phyloP scores from a whole-genome alignment of 1,140 invertebrate species.

The Anastatus disparis region DNA sequence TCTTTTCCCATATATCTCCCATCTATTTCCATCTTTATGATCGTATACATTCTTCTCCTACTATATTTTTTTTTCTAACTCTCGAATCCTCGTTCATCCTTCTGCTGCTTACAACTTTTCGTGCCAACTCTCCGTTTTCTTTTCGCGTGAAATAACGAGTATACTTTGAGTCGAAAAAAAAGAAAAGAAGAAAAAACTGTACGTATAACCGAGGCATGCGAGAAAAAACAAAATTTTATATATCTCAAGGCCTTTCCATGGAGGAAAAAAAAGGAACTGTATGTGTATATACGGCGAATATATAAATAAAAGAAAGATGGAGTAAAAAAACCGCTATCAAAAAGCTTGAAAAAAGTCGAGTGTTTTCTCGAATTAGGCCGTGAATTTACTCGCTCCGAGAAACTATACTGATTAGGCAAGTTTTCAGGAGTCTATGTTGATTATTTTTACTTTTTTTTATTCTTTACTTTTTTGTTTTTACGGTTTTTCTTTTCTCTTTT shows the following conservation, averaged over 20 bases:
- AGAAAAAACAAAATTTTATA: neutral
- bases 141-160: slow-evolving; percentile 50
- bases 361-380: slow-evolving; percentile 61
- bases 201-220: neutral
- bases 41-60: no score
- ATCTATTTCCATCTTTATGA: no score
- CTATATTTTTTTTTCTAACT: no score
- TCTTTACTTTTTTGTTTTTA: neutral
- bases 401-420: slow-evolving; percentile 54
- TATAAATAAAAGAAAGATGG: neutral
- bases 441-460: slow-evolving; percentile 30
- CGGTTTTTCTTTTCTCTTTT: neutral
- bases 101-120: neutral
- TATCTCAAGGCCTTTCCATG: no score
- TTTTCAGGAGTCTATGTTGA: no score
- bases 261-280: no score
- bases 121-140: slow-evolving; percentile 9
- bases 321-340: slow-evolving; percentile 45
- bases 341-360: slow-evolving; percentile 54
- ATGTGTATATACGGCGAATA: no score
- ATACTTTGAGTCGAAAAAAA: slow-evolving; percentile 41
- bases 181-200: slow-evolving; percentile 33
- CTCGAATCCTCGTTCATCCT: no score
- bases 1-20: no score
- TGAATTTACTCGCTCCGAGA: slow-evolving; percentile 49